Evolutionary conservation across 1,140 invertebrate genomes (phyloP).

Genomic region (Venustaconcha ellipsiformis): DNA sequence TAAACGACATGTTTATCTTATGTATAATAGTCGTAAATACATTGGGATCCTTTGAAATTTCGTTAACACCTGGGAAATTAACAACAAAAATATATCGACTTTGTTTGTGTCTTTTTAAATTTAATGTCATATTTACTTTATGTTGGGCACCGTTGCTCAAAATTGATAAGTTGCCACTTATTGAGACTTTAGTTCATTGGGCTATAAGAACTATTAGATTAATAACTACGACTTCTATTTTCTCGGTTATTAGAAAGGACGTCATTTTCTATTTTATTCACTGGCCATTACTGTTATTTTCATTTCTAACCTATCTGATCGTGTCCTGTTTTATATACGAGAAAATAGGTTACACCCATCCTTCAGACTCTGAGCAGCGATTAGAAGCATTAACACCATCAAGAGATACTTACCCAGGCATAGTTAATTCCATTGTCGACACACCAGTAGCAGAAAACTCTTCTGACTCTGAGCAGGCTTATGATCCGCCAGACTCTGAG

Average conservation of each 20-base stretch:
- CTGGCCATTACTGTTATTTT: slow-evolving; percentile 25
- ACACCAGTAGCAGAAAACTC: too few species aligned
- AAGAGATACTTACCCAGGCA: too few species aligned
- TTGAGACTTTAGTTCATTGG: slow-evolving; percentile 49
- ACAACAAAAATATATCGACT: slow-evolving; percentile 62
- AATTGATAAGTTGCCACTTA: slow-evolving; percentile 65
- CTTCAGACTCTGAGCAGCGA: too few species aligned
- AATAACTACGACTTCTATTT: slow-evolving; percentile 51
- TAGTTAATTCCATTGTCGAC: too few species aligned
- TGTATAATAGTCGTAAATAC: slow-evolving; percentile 70
- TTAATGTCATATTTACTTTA: slow-evolving; percentile 69
- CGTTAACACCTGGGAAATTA: slow-evolving; percentile 59
- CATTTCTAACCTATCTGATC: too few species aligned
- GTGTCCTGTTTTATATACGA: too few species aligned
- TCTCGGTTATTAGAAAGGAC: slow-evolving; percentile 58
- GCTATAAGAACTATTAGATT: slow-evolving; percentile 56
- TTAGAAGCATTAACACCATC: too few species aligned
- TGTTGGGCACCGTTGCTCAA: slow-evolving; percentile 69
- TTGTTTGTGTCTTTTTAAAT: slow-evolving; percentile 67
- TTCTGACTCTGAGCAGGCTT: too few species aligned
- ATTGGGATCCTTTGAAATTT: slow-evolving; percentile 69
- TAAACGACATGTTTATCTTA: slow-evolving; percentile 72
- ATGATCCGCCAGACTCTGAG: too few species aligned
- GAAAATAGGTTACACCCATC: too few species aligned
- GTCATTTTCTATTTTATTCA: slow-evolving; percentile 45